These are phyloP conservation scores for Lophura swinhoii DNA, from an alignment of 2,797 vertebrate genomes.

Conservation along the genomic window DNA sequence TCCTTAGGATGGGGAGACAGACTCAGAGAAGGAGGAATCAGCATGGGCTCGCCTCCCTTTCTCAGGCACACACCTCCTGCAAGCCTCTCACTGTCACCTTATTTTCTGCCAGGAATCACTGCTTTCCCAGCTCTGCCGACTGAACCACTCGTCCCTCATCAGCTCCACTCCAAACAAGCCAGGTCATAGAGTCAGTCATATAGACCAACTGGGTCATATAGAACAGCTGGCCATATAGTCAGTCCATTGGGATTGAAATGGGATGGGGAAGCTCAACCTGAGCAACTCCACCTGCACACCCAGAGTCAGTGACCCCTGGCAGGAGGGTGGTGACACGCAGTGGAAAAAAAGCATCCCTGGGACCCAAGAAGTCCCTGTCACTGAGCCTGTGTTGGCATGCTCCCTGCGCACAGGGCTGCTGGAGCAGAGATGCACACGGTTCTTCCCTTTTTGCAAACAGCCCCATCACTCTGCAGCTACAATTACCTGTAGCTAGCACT, in stretches of 20 bases:
- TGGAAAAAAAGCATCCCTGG: neutral
- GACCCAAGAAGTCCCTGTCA: accelerated
- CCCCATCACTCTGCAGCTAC: constrained; percentile 48
- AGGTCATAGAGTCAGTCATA: no score
- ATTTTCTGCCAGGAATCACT: neutral
- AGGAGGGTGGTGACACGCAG: neutral
- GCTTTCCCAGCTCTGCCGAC: neutral
- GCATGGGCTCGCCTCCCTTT: neutral
- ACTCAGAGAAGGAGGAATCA: neutral
- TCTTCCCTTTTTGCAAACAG: neutral
- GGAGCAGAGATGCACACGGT: neutral
- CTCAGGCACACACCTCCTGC: neutral
- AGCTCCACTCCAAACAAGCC: neutral
- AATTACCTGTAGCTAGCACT: constrained; percentile 49
- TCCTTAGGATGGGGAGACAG: neutral
- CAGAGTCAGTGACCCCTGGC: neutral
- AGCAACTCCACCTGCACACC: neutral
- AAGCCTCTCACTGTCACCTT: neutral
- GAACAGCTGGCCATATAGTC: neutral
- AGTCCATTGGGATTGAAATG: neutral
- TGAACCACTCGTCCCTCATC: neutral
- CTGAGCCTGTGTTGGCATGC: neutral
- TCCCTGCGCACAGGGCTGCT: neutral
- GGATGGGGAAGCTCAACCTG: neutral
- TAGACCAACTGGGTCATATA: neutral